A percentile compares a stretch with the other conserved stretches of the same genome.
Evolutionary conservation across 2,113 vertebrate genomes (phyloP).

Genomic region (Toxotes jaculatrix): DNA sequence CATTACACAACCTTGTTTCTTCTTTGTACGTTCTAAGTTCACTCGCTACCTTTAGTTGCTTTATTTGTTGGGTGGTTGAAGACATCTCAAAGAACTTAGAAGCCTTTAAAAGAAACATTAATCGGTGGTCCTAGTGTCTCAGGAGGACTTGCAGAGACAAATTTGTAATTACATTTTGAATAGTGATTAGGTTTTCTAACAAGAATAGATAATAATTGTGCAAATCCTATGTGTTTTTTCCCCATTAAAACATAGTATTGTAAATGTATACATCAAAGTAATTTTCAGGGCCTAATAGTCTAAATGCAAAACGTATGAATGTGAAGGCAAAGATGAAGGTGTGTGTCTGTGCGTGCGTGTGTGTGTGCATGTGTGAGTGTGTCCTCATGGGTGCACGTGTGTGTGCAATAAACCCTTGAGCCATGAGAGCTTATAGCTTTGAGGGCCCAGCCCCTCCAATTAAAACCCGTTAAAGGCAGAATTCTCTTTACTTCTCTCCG

Average conservation of each 20-base stretch:
- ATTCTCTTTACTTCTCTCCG: constrained; percentile 73
- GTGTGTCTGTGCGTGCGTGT: constrained; percentile 19
- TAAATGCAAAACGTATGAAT: constrained; percentile 8
- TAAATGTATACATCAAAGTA: constrained; percentile 17
- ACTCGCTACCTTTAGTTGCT: constrained; percentile 14
- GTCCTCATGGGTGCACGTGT: constrained; percentile 7
- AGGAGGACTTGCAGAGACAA: background rate
- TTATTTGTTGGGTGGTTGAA: constrained; percentile 45
- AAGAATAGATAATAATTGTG: constrained; percentile 10
- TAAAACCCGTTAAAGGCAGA: constrained; percentile 82
- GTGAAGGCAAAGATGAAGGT: background rate
- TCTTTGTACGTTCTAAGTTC: constrained; percentile 40
- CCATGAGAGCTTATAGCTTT: constrained; percentile 72
- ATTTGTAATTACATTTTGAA: constrained; percentile 21
- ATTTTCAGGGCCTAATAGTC: constrained; percentile 1
- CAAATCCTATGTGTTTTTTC: background rate
- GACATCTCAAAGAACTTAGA: constrained; percentile 39
- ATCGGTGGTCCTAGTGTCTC: constrained; percentile 12
- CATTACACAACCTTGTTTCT: constrained; percentile 62
- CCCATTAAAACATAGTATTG: background rate
- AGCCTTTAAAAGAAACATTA: constrained; percentile 2
- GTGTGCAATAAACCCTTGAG: constrained; percentile 65
- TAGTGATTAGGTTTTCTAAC: constrained; percentile 3
- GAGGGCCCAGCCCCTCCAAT: constrained; percentile 82
- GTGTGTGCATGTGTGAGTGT: constrained; percentile 21